phyloP scores from a whole-genome alignment of 2,797 vertebrate genomes.

The Enteromius radiatus region DNA sequence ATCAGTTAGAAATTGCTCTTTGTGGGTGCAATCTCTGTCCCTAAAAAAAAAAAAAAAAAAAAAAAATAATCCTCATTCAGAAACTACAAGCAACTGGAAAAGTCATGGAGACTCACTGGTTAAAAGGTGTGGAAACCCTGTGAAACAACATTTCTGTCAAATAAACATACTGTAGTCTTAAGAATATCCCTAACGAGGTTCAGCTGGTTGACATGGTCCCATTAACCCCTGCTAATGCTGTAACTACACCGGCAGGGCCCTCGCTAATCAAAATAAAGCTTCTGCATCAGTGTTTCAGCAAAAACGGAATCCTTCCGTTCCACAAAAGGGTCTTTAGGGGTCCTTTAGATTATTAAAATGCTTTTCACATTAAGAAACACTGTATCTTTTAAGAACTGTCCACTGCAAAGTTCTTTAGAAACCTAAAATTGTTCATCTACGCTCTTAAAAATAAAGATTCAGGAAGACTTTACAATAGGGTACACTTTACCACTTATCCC shows the following conservation, averaged over 20 bases:
- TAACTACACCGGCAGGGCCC: not conserved
- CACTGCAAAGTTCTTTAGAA: not conserved
- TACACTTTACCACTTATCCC: no score
- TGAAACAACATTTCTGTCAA: not conserved
- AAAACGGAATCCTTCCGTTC: not conserved
- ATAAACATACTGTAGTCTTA: not conserved
- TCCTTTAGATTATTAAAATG: not conserved
- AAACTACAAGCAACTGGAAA: not conserved
- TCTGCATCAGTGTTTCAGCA: not conserved
- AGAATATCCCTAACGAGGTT: not conserved
- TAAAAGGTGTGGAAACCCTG: not conserved
- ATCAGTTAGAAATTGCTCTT: slow-evolving; percentile 29
- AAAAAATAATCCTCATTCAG: not conserved
- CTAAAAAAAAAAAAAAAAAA: not conserved
- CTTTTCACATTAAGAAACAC: not conserved
- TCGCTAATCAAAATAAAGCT: not conserved
- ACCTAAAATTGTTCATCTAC: not conserved
- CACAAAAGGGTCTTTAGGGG: not conserved
- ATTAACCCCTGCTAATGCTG: not conserved
- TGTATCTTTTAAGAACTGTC: not conserved
- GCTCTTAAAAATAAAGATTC: not conserved
- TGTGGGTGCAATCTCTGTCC: slow-evolving; percentile 2
- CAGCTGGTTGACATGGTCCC: not conserved
- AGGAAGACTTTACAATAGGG: no score
- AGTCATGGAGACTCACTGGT: not conserved